Evolutionary conservation across 2,888 invertebrate species (phyloP), one percentile per base, ranked within the genome.

Genomic region (Mycalesis mineus): DNA sequence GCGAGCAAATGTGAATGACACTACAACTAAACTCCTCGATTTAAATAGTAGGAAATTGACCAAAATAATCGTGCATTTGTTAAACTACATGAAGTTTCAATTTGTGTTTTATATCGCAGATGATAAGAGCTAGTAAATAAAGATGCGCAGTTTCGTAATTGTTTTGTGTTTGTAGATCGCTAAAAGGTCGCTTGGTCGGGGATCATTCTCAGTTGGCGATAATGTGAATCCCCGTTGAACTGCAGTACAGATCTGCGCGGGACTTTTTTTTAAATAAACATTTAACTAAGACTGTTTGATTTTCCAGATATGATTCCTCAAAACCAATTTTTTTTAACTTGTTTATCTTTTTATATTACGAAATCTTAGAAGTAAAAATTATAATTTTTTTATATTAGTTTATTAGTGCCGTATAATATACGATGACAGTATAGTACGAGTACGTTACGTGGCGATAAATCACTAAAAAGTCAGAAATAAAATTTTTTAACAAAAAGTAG

Each of bases 21-120:
- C 55, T n/a, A 33, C 7, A 45, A 39, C 29, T 28, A 22, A 41
- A 13, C 17, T 17, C 47, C 41, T 47, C 40, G 37, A 50, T 53
- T 57, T 61, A 61, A 56, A 59, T 61, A 61, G 56, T 36, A 54
- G 41, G 9, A 47, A 50, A 36, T 40, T 45, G 28, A 56, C 61
- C 55, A 61, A 56, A 5, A 52, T 53, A 37, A 14, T 6, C 1
- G 1, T 22, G 36, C 13, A 33, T 15, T 51, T 15, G 6, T 8
- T 2, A 14, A 61, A 52, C 11, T 13, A 11, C 7, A n/a, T 41
- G 7, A 7, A 14, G 17, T 2, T 33, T 6, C 1, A 57, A 57
- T 45, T 22, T 49, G 36, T 31, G 40, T 41, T 45, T 53, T 58
- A 47, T 39, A 1, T 1, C 1, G 6, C 17, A 6, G 15, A 11